Conservation (phyloP, 2,797 vertebrate species). For the Staurois parvus region DNA sequence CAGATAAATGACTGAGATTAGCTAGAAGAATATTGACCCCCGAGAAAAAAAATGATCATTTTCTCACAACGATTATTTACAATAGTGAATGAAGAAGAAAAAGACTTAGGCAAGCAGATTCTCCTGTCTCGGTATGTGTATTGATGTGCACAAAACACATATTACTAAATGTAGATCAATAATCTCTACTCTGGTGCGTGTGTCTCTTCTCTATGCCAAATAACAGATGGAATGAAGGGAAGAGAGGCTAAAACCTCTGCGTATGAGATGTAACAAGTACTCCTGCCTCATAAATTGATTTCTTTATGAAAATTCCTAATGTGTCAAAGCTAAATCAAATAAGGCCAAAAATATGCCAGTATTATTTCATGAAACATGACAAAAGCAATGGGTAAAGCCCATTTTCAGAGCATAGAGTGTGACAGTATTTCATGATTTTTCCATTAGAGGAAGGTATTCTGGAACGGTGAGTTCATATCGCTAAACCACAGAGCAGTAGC, state of each 20-base stretch:
- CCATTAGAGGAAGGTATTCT: slow-evolving; percentile 8
- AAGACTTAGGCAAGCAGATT: too few relatives aligned
- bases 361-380: neutral
- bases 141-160: too few relatives aligned
- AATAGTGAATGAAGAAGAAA: too few relatives aligned
- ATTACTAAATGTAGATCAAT: too few relatives aligned
- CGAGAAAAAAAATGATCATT: too few relatives aligned
- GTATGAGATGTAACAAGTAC: neutral
- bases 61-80: too few relatives aligned
- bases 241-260: neutral
- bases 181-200: too few relatives aligned
- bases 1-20: too few relatives aligned
- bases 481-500: slow-evolving; percentile 63
- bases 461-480: slow-evolving; percentile 15
- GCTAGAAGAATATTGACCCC: too few relatives aligned
- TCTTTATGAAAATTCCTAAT: neutral
- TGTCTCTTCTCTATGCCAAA: too few relatives aligned
- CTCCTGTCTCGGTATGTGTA: too few relatives aligned
- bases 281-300: neutral
- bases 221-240: neutral
- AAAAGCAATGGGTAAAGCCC: neutral
- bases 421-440: neutral
- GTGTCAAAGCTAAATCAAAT: neutral
- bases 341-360: neutral
- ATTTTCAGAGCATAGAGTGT: neutral